These are phyloP conservation scores for Galendromus occidentalis DNA, from an alignment of 1,140 invertebrate genomes.

Conservation along the genomic window DNA sequence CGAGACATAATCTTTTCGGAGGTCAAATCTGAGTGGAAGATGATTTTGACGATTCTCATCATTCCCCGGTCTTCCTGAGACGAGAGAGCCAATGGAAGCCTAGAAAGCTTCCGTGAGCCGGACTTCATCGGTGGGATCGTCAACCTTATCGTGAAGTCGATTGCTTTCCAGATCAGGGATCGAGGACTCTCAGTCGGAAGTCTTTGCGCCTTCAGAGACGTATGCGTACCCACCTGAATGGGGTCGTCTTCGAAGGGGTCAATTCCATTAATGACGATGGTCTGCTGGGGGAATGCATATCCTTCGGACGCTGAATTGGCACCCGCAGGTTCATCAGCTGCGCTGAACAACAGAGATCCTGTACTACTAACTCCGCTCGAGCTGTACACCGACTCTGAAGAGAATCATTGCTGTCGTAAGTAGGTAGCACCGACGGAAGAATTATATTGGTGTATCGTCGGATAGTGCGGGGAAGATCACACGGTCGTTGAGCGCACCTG, in stretches of 20 bases:
- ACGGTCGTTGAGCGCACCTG: conserved; percentile 9
- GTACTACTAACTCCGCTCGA: conserved; percentile 37
- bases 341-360: conserved; percentile 30
- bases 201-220: no score
- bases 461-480: neutral
- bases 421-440: neutral
- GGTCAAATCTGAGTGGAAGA: no score
- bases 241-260: conserved; percentile 16
- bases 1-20: no score
- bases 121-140: no score
- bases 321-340: conserved; percentile 25
- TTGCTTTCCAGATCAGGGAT: no score
- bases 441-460: neutral
- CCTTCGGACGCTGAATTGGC: conserved; percentile 14
- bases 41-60: no score
- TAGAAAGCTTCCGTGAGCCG: no score
- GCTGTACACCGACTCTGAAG: conserved; percentile 29
- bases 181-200: no score
- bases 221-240: neutral
- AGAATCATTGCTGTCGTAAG: neutral
- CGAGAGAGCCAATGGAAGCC: no score
- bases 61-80: no score
- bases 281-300: conserved; percentile 18
- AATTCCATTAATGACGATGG: conserved; percentile 19
- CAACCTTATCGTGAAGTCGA: no score